phyloP scores from a whole-genome alignment of 2,888 invertebrate species.

The Leptopterna dolabrata region DNA sequence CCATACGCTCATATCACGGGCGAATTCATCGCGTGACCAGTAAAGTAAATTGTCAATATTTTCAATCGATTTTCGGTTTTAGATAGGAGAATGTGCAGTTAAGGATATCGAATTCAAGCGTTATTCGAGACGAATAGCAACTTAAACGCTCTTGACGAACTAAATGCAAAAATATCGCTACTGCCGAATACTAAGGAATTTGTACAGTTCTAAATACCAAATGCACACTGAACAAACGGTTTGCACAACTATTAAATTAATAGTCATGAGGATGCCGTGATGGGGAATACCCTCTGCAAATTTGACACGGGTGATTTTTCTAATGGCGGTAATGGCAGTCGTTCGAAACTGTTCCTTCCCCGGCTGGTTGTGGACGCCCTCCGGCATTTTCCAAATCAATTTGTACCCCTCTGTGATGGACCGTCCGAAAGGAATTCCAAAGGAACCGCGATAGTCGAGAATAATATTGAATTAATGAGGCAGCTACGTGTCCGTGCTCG shows the following conservation, averaged over 20 bases:
- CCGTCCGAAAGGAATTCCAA: neutral
- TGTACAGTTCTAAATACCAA: neutral
- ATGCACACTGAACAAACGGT: neutral
- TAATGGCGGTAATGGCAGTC: neutral
- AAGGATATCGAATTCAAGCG: no score
- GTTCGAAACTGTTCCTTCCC: neutral
- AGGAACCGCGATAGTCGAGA: neutral
- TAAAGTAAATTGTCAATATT: no score
- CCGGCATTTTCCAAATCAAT: neutral
- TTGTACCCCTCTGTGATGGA: neutral
- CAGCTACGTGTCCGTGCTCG: no score
- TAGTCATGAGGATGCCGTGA: slow-evolving; percentile 23
- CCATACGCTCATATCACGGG: no score
- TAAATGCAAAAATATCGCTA: no score
- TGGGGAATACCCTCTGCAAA: slow-evolving; percentile 7
- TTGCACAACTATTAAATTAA: slow-evolving; percentile 6
- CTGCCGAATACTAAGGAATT: neutral
- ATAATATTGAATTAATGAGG: no score
- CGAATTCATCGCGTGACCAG: no score
- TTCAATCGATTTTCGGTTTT: no score
- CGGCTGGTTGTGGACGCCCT: neutral
- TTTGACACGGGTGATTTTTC: slow-evolving; percentile 15
- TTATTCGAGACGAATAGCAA: no score
- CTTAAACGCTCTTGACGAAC: no score
- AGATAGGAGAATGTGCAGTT: no score